Percentiles rank a stretch among this genome's conserved stretches.
Conservation (phyloP, 2,113 vertebrate genomes). For the Nerophis ophidion region DNA sequence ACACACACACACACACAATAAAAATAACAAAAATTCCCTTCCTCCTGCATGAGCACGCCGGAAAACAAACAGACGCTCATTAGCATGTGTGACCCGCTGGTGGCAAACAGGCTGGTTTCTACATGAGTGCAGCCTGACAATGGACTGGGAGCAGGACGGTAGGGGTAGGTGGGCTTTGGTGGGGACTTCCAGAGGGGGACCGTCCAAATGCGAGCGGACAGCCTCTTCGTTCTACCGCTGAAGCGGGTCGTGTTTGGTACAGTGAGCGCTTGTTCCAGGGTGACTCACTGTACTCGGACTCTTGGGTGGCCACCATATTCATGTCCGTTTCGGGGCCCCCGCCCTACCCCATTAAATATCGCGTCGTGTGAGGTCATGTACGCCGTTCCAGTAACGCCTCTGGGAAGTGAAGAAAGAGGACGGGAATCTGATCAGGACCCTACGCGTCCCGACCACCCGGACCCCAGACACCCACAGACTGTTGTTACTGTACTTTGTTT, state of each 20-base stretch:
- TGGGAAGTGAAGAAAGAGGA: constrained; percentile 59
- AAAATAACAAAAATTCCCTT: constrained; percentile 51
- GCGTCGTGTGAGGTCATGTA: constrained; percentile 67
- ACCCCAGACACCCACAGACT: constrained; percentile 35
- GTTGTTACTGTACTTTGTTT: constrained; percentile 26
- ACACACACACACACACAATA: too few relatives aligned
- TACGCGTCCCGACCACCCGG: constrained; percentile 11
- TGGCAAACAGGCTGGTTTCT: constrained; percentile 71
- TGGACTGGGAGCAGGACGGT: constrained; percentile 58
- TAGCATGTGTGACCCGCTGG: constrained; percentile 70
- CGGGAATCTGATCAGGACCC: constrained; percentile 41
- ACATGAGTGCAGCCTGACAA: constrained; percentile 66
- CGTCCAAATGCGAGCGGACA: constrained; percentile 75
- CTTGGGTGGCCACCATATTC: constrained; percentile 69
- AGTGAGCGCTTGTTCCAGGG: constrained; percentile 62
- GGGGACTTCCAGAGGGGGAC: constrained; percentile 55
- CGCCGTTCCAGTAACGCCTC: constrained; percentile 59
- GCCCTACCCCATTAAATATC: constrained; percentile 52
- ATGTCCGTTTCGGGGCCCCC: constrained; percentile 31
- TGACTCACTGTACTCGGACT: constrained; percentile 62
- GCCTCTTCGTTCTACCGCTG: constrained; percentile 65
- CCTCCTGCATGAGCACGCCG: constrained; percentile 58
- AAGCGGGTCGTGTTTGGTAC: constrained; percentile 58
- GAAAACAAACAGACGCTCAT: constrained; percentile 73
- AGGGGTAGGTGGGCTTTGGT: constrained; percentile 74